These are phyloP conservation scores for Caranx melampygus DNA, from an alignment of 2,113 vertebrate species.

Conservation along the genomic window DNA sequence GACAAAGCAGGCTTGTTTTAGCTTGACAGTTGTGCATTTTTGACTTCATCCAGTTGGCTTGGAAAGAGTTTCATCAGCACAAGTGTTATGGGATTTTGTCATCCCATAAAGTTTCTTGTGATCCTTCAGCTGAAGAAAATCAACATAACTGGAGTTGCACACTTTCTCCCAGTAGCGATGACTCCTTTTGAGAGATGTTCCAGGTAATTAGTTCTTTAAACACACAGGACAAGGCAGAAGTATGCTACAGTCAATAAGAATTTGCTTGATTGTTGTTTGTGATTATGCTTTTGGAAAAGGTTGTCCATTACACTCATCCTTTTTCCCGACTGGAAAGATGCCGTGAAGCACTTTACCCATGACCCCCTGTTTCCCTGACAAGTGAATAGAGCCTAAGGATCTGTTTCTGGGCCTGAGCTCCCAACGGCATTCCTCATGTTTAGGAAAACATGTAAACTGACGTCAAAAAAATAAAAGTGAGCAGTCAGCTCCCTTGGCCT, in stretches of 20 bases:
- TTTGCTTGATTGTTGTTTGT: conserved; percentile 61
- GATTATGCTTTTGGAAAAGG: conserved; percentile 60
- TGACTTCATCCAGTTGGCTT: conserved; percentile 28
- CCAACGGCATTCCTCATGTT: conserved; percentile 75
- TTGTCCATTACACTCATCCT: conserved; percentile 36
- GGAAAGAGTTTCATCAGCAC: conserved; percentile 42
- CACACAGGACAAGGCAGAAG: conserved; percentile 3
- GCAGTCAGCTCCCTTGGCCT: conserved; percentile 72
- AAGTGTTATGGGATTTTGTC: conserved; percentile 48
- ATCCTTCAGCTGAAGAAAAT: conserved; percentile 39
- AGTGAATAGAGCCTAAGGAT: conserved; percentile 70
- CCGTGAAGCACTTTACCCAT: conserved; percentile 70
- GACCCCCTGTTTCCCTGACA: conserved; percentile 74
- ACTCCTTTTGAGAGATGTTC: conserved; percentile 27
- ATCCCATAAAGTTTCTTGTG: conserved; percentile 21
- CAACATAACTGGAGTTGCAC: conserved; percentile 9
- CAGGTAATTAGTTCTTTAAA: conserved; percentile 29
- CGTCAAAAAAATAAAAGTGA: conserved; percentile 73
- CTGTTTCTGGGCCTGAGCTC: conserved; percentile 60
- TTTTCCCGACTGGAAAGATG: conserved; percentile 64
- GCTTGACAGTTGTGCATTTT: neutral
- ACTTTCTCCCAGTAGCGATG: conserved; percentile 4
- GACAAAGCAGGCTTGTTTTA: conserved; percentile 6
- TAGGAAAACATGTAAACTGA: conserved; percentile 80
- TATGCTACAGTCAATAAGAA: conserved; percentile 31